Conservation (phyloP, 2,888 invertebrate species). For the Tiliacea aurago region DNA sequence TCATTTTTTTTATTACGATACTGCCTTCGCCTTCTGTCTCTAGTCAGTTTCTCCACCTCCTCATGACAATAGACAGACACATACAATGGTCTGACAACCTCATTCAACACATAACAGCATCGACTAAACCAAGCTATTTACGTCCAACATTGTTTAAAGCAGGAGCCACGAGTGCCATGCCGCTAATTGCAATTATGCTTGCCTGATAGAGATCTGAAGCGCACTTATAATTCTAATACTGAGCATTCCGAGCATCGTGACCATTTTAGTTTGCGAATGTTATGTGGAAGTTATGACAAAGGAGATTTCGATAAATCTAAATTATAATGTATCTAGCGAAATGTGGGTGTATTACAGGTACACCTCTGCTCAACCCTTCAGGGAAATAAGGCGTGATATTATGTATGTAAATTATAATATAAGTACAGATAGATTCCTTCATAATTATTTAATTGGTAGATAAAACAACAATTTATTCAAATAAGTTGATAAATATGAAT, state of each 20-base stretch:
- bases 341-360: too few relatives aligned
- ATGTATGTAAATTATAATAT: too few relatives aligned
- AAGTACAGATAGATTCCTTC: too few relatives aligned
- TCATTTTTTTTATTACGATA: too few relatives aligned
- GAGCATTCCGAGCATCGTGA: slow-evolving; percentile 19
- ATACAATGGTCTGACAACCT: slow-evolving; percentile 14
- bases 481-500: too few relatives aligned
- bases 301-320: background rate
- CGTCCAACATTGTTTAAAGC: slow-evolving; percentile 37
- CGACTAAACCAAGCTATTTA: slow-evolving; percentile 23
- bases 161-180: slow-evolving; percentile 21
- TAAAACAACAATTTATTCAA: too few relatives aligned
- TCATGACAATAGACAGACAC: slow-evolving; percentile 4
- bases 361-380: too few relatives aligned
- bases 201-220: slow-evolving; percentile 42
- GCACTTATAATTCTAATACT: slow-evolving; percentile 34
- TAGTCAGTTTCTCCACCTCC: background rate
- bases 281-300: slow-evolving; percentile 2
- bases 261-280: slow-evolving; percentile 29
- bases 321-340: too few relatives aligned
- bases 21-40: background rate
- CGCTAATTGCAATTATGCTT: slow-evolving; percentile 52
- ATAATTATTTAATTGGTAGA: too few relatives aligned
- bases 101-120: background rate
- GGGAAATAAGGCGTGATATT: too few relatives aligned